Evolutionary conservation across 2,797 vertebrate species (phyloP).

Genomic region (Coregonus ussuriensis): DNA sequence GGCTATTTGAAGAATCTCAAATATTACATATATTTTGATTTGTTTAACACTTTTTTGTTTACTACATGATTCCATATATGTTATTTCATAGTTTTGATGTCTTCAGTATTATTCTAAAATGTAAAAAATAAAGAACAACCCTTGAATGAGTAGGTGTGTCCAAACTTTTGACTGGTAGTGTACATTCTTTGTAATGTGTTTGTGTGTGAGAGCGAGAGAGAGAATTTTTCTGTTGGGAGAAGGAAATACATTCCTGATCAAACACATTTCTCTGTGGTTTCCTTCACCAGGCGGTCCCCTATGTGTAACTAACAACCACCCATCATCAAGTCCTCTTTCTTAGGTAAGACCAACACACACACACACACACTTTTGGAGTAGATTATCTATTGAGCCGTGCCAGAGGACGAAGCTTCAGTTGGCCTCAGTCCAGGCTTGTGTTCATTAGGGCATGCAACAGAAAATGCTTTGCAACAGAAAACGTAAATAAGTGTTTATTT

Average conservation of each 20-base stretch:
- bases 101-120: too few species aligned
- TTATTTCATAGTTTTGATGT: too few species aligned
- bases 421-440: neutral
- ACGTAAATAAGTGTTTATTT: neutral
- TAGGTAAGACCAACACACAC: slow-evolving; percentile 72
- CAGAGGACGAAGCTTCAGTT: neutral
- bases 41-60: too few species aligned
- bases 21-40: too few species aligned
- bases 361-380: neutral
- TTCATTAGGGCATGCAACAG: neutral
- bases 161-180: too few species aligned
- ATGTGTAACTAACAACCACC: slow-evolving; percentile 86
- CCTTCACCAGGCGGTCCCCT: slow-evolving; percentile 76
- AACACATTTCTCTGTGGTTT: slow-evolving; percentile 12
- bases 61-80: too few species aligned
- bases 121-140: too few species aligned
- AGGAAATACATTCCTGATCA: neutral
- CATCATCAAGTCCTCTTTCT: slow-evolving; percentile 85
- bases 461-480: neutral
- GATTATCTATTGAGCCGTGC: neutral
- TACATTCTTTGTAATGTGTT: too few species aligned
- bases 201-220: too few species aligned
- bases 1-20: too few species aligned
- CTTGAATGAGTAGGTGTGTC: too few species aligned
- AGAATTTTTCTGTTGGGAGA: neutral